Percentiles rank a stretch among this genome's conserved stretches.
Conservation (phyloP, 2,113 vertebrate species). For the Thinocorus orbignyianus region DNA sequence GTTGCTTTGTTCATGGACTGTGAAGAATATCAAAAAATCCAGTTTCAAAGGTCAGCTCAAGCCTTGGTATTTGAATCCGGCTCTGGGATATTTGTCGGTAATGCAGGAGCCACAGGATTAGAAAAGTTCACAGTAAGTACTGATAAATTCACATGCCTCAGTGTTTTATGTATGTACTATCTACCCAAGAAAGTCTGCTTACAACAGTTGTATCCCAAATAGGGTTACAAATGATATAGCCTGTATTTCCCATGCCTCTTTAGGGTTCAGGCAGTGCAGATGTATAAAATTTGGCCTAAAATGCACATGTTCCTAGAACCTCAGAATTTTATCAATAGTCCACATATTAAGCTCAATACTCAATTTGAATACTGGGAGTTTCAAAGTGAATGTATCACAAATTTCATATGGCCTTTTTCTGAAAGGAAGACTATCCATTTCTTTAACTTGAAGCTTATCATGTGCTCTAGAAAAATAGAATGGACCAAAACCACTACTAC, state of each 20-base stretch:
- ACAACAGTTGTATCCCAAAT: neutral
- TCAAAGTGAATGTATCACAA: neutral
- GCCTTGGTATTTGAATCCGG: conserved; percentile 86
- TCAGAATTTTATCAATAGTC: neutral
- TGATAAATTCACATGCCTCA: neutral
- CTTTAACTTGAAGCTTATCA: neutral
- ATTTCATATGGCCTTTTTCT: neutral
- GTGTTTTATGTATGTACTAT: neutral
- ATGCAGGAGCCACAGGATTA: conserved; percentile 87
- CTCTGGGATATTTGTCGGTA: conserved; percentile 93
- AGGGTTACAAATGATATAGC: neutral
- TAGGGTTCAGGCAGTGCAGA: neutral
- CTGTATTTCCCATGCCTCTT: neutral
- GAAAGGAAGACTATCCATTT: neutral
- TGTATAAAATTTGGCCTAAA: neutral
- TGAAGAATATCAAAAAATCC: conserved; percentile 83
- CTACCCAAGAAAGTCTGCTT: neutral
- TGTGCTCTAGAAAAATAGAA: neutral
- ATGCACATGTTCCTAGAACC: neutral
- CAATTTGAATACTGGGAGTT: neutral
- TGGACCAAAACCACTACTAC: neutral
- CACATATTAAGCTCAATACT: neutral
- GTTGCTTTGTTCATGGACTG: conserved; percentile 89
- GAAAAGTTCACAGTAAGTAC: conserved; percentile 89
- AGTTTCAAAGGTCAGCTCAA: conserved; percentile 76